Base-by-base conservation (phyloP, 1,140 invertebrate genomes). In the Nebria ingens region DNA sequence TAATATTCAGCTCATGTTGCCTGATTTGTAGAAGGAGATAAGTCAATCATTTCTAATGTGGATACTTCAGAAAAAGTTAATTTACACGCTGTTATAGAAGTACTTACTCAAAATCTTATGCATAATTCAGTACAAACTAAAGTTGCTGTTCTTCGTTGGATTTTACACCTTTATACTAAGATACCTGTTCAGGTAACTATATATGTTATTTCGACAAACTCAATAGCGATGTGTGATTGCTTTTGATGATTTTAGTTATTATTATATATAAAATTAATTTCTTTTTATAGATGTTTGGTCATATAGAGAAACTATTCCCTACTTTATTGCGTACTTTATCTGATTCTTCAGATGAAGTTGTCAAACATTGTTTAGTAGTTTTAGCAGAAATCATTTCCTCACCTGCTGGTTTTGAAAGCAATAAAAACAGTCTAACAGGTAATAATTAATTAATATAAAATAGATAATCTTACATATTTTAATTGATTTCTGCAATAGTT, bases 271-370 rank as follows among this genome's bases (percentile, higher is more conserved):
- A 20, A 34, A 19, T 56, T 56, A 20, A 21, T 45, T 58, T 38
- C 53, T 58, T 56, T 58, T 63, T 64, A 21, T 64, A 91, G 86
- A 93, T 97, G 84, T 87, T 86, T 62, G 65, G 71, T 42, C 84
- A 93, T 67, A 86, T 94, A 34, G 89, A 91, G 60, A 79, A 83
- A 57, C 76, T 98, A 53, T 97, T 97, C 75, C 85, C 86, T 12
- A 83, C 88, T 42, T 73, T 97, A 17, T 79, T 97, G 67, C 81
- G 82, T 56, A 86, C 86, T 2, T 74, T 99, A 2, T 86, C 88
- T 13, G 95, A 98, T 76, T 80, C 82, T 52, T 87, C 92, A 0
- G 93, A 98, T 71, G 91, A 98, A 75, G 93, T 97, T 21, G 92
- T 97, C 12, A 80, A 94, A 25, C 82, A 94, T 65, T 87, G 86